Conservation (phyloP, 2,113 vertebrate genomes). For the Riparia riparia region DNA sequence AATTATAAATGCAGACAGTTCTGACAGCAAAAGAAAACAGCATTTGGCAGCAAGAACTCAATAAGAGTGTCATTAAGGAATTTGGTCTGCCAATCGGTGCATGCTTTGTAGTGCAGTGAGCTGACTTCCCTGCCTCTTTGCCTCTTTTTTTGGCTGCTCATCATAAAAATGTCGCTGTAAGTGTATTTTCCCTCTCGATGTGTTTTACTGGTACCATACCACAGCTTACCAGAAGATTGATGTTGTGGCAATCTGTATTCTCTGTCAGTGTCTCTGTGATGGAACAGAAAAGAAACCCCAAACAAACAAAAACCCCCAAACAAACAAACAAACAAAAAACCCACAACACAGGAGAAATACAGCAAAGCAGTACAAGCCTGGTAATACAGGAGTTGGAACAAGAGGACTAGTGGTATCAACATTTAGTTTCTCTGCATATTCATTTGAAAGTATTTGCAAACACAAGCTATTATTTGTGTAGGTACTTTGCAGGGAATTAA, state of each 20-base stretch:
- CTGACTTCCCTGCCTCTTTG: background rate
- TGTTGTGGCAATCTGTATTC: background rate
- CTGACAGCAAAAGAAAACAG: conserved; percentile 49
- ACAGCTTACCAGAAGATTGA: background rate
- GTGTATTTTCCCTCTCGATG: background rate
- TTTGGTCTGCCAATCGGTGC: background rate
- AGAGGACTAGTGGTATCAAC: background rate
- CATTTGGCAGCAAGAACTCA: conserved; percentile 49
- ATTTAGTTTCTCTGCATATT: background rate
- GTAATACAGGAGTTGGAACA: background rate
- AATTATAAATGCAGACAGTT: conserved; percentile 55
- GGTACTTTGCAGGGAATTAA: background rate
- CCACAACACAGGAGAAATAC: background rate
- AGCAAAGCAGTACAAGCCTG: background rate
- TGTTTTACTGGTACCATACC: background rate
- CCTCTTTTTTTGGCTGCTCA: background rate
- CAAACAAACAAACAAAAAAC: background rate
- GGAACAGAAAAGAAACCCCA: background rate
- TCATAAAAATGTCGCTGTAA: background rate
- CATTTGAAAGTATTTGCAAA: background rate
- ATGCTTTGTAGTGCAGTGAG: background rate
- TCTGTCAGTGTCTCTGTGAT: background rate
- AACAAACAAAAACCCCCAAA: background rate
- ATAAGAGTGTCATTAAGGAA: background rate
- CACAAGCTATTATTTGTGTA: background rate